These are phyloP conservation scores for Azorinus chamasolen DNA, from an alignment of 2,888 invertebrate species.

Conservation along the genomic window DNA sequence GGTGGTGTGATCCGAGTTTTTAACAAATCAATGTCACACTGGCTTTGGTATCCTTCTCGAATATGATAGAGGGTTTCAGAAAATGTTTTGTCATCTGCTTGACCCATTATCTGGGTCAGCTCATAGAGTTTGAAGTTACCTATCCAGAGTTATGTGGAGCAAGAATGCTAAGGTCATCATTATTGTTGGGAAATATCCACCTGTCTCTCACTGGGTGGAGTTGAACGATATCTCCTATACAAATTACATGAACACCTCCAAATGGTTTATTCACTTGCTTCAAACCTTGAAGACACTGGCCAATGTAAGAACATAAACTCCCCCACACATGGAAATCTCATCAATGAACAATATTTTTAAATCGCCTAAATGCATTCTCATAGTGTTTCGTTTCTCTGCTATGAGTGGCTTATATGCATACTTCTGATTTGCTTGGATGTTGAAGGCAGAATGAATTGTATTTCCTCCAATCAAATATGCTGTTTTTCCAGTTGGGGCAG, in stretches of 20 bases:
- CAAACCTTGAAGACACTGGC: constrained; percentile 37
- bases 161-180: no score
- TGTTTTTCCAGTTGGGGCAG: constrained; percentile 31
- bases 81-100: constrained; percentile 37
- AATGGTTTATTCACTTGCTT: constrained; percentile 23
- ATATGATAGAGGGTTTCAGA: no score
- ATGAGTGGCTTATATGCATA: constrained; percentile 26
- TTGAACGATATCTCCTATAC: constrained; percentile 42
- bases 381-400: constrained; percentile 26
- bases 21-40: no score
- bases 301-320: constrained; percentile 36
- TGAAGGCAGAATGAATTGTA: constrained; percentile 26
- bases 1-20: no score
- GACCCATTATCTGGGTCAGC: constrained; percentile 45
- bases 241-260: constrained; percentile 38
- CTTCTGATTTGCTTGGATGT: constrained; percentile 38
- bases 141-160: constrained; percentile 35
- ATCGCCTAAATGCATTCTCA: constrained; percentile 10
- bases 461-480: constrained; percentile 26
- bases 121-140: constrained; percentile 39
- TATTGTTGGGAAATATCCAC: no score
- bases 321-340: constrained; percentile 59
- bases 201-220: constrained; percentile 15
- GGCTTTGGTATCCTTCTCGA: no score
- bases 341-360: constrained; percentile 45